Evolutionary conservation across 1,140 invertebrate species (phyloP).

Genomic region (Zeugodacus cucurbitae): DNA sequence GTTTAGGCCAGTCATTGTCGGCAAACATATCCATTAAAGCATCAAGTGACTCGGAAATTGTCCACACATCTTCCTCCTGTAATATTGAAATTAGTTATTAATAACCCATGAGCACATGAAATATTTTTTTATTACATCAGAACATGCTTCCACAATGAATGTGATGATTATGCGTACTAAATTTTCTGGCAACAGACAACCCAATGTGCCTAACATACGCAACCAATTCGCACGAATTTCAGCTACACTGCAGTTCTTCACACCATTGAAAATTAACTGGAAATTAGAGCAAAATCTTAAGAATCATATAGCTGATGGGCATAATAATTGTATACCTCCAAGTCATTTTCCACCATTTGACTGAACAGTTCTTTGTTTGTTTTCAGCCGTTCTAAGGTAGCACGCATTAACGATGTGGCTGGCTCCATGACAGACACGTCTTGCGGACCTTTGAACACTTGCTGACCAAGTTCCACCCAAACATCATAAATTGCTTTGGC

Average conservation of each 20-base stretch:
- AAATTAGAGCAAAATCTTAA: constrained; percentile 52
- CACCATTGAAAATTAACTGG: constrained; percentile 71
- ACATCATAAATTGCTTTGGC: constrained; percentile 52
- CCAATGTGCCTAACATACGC: constrained; percentile 75
- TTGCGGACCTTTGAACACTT: constrained; percentile 54
- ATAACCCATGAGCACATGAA: too few relatives aligned
- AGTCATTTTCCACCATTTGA: constrained; percentile 61
- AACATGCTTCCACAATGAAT: constrained; percentile 50
- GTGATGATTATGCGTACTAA: constrained; percentile 58
- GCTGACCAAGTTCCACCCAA: constrained; percentile 58
- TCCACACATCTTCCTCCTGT: constrained; percentile 71
- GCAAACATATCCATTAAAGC: constrained; percentile 81
- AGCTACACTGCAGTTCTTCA: constrained; percentile 68
- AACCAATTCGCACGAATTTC: constrained; percentile 76
- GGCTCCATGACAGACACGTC: constrained; percentile 52
- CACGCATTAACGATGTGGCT: constrained; percentile 56
- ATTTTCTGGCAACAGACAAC: constrained; percentile 55
- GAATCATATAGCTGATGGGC: neutral
- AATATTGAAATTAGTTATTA: neutral
- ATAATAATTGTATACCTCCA: constrained; percentile 48
- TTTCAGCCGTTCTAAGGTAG: constrained; percentile 54
- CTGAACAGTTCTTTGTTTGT: constrained; percentile 58
- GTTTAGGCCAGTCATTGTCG: constrained; percentile 77
- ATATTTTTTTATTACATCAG: constrained; percentile 30
- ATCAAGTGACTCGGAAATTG: constrained; percentile 79